Evolutionary conservation across 2,888 invertebrate species (phyloP).

Genomic region (Phalera bucephala): DNA sequence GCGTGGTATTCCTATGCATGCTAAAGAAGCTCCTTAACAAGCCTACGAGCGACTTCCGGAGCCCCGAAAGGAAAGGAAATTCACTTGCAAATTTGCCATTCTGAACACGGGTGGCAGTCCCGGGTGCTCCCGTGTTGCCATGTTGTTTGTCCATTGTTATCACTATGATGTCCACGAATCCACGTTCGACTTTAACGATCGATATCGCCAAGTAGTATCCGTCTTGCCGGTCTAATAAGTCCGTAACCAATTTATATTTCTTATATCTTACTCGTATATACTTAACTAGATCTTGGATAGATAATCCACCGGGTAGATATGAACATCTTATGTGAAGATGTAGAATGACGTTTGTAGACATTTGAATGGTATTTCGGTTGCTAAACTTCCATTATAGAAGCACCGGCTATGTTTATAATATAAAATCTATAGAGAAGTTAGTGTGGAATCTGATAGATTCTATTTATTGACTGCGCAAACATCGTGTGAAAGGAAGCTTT

Average conservation of each 20-base stretch:
- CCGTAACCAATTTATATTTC: too few species aligned
- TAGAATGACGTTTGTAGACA: too few species aligned
- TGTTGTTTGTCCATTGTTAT: slow-evolving; percentile 49
- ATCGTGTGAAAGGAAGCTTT: slow-evolving; percentile 70
- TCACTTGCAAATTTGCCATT: slow-evolving; percentile 65
- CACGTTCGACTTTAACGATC: too few species aligned
- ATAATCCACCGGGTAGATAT: too few species aligned
- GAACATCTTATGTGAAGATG: too few species aligned
- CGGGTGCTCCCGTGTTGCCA: slow-evolving; percentile 49
- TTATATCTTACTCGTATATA: too few species aligned
- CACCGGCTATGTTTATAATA: slow-evolving; percentile 49
- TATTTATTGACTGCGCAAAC: slow-evolving; percentile 78
- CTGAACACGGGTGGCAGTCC: slow-evolving; percentile 55
- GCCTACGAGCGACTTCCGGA: slow-evolving; percentile 64
- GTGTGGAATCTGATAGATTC: slow-evolving; percentile 54
- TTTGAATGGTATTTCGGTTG: too few species aligned
- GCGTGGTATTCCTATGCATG: slow-evolving; percentile 48
- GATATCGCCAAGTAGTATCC: too few species aligned
- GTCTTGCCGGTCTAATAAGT: too few species aligned
- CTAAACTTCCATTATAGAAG: too few species aligned
- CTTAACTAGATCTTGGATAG: too few species aligned
- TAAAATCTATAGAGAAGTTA: slow-evolving; percentile 54
- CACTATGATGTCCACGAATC: not conserved
- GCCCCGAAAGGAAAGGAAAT: slow-evolving; percentile 75
- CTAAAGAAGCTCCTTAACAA: slow-evolving; percentile 55